These are phyloP conservation scores for Ibidorhyncha struthersii DNA, from an alignment of 2,113 vertebrate genomes.

Conservation along the genomic window DNA sequence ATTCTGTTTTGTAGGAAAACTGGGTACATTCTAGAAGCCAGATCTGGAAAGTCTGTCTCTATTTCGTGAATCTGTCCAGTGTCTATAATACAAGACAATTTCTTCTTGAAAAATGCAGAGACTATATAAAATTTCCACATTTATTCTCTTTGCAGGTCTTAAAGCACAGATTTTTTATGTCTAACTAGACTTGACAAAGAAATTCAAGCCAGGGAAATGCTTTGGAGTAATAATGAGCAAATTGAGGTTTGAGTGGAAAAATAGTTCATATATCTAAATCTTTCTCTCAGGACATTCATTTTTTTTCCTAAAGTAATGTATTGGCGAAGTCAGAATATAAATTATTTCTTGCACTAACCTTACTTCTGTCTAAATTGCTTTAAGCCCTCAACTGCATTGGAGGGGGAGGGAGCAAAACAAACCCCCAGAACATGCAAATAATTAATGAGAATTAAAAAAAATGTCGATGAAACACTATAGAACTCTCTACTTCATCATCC, in stretches of 20 bases:
- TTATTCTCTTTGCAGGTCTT: background rate
- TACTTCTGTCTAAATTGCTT: constrained; percentile 19
- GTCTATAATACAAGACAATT: background rate
- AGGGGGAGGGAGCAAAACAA: background rate
- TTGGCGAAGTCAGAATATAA: constrained; percentile 20
- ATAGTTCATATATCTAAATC: background rate
- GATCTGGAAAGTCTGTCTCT: background rate
- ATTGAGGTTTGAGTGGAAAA: background rate
- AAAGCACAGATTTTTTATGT: background rate
- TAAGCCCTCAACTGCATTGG: background rate
- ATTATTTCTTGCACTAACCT: constrained; percentile 33
- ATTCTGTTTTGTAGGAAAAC: background rate
- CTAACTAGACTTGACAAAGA: background rate
- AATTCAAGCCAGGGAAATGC: background rate
- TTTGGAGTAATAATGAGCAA: background rate
- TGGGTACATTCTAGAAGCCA: background rate
- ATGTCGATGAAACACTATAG: background rate
- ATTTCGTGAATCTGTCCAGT: background rate
- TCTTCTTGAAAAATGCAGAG: background rate
- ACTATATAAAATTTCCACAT: background rate
- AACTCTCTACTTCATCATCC: background rate
- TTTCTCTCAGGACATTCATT: background rate
- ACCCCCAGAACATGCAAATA: constrained; percentile 30
- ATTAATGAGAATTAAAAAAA: constrained; percentile 37
- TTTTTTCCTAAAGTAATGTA: background rate